Evolutionary conservation across 2,888 invertebrate species (phyloP), one percentile per base, ranked within the genome.

Genomic region (Cantharis lateralis): DNA sequence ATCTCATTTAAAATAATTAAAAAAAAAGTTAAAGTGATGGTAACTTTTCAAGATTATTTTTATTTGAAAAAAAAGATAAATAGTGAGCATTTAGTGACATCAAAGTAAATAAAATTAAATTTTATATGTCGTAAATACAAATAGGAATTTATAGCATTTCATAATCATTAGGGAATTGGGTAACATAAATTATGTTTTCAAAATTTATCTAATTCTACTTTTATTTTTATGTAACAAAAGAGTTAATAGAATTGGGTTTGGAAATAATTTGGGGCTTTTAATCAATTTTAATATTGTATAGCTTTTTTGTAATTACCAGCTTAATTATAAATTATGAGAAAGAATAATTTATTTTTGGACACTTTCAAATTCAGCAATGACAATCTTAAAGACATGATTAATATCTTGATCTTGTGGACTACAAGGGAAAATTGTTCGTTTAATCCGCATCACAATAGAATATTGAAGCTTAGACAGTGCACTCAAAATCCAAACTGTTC

Each of bases 381-480:
- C 24, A 20, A 66, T 75, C 75, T 70, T 74, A 74, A 73, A 32
- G 75, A 66, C 75, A 24, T 64, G 69, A 76, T 76, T 72, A 76
- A 76, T 76, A 70, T 70, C 70, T 32, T 69, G 24, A 24, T 66
- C 20, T 18, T 66, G 69, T 61, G 71, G 71, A 15, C 70, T 74
- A 62, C 28, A 71, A 70, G 76, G 70, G 68, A 66, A 72, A 70
- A 76, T 69, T 72, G 69, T 69, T 76, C 72, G 71, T 76, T 76
- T 68, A 72, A 72, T 76, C 69, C 70, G 24, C 48, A 71, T 69
- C 68, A 76, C 76, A 76, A 76, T 76, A 16, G 72, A 64, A 48
- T 61, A 72, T 72, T 72, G 72, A 62, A 48, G 68, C 72, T 76
- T 76, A 72, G 69, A 72, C 66, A 68, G 71, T 70, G 69, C 75